Conservation (phyloP, 2,113 vertebrate genomes). For the Psophia crepitans region DNA sequence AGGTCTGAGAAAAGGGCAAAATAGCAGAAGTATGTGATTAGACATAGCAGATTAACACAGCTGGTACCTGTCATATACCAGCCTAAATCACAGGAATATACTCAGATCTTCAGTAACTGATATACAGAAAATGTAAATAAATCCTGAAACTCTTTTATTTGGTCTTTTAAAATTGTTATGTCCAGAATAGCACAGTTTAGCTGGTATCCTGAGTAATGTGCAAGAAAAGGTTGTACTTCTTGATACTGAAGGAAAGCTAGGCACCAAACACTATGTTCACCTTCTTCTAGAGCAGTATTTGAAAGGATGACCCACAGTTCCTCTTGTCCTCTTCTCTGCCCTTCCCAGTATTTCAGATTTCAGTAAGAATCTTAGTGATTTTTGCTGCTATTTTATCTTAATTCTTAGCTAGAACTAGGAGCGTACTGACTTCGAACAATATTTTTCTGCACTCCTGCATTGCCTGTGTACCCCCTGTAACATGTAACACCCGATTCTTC, state of each 20-base stretch:
- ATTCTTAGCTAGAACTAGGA: neutral
- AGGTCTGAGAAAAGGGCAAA: neutral
- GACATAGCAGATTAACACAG: neutral
- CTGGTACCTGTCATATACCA: neutral
- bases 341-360: neutral
- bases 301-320: neutral
- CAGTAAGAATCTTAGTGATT: neutral
- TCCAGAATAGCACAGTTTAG: neutral
- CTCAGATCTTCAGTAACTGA: neutral
- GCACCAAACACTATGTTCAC: neutral
- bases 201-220: rapidly evolving
- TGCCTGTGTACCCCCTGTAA: neutral
- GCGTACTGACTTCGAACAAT: neutral
- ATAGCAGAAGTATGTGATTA: neutral
- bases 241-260: neutral
- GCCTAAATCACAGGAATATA: neutral
- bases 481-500: neutral
- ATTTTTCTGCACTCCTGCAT: neutral
- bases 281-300: neutral
- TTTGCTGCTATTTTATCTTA: neutral
- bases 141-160: neutral
- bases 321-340: neutral
- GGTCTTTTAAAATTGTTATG: neutral
- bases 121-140: neutral
- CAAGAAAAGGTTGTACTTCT: neutral